Conservation (phyloP, 2,113 vertebrate genomes). For the Maccullochella peelii region DNA sequence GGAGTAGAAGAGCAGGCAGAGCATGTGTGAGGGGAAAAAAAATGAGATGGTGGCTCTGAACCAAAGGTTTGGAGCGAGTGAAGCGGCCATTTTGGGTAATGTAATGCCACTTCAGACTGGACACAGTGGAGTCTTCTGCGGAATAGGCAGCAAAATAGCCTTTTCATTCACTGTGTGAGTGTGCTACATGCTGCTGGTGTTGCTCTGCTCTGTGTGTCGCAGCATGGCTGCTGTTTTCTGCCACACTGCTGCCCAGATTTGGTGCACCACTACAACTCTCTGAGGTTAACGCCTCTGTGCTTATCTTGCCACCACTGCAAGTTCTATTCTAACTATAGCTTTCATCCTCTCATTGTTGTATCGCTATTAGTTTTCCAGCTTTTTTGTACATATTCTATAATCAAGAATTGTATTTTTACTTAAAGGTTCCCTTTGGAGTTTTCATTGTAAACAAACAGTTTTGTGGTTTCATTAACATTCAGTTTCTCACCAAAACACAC, state of each 20-base stretch:
- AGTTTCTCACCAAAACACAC: too few species aligned
- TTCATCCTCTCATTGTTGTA: not conserved
- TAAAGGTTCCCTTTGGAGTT: too few species aligned
- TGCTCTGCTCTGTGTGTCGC: too few species aligned
- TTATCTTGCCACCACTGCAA: not conserved
- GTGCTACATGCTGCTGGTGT: too few species aligned
- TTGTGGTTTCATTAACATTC: too few species aligned
- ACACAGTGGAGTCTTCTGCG: not conserved
- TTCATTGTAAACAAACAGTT: too few species aligned
- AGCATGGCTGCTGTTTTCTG: too few species aligned
- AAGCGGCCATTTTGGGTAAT: not conserved
- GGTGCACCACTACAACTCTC: not conserved
- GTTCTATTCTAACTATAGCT: not conserved
- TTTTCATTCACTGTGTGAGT: too few species aligned
- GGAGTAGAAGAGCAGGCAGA: not conserved
- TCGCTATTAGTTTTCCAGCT: not conserved
- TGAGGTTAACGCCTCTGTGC: conserved; percentile 35
- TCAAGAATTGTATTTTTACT: too few species aligned
- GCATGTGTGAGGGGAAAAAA: too few species aligned
- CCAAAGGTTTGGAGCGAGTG: not conserved
- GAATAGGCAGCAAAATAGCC: too few species aligned
- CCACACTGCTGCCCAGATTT: not conserved
- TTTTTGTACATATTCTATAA: too few species aligned
- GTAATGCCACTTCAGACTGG: not conserved
- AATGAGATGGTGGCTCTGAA: not conserved